phyloP scores from a whole-genome alignment of 2,113 vertebrate genomes.

The Montifringilla adamsi region DNA sequence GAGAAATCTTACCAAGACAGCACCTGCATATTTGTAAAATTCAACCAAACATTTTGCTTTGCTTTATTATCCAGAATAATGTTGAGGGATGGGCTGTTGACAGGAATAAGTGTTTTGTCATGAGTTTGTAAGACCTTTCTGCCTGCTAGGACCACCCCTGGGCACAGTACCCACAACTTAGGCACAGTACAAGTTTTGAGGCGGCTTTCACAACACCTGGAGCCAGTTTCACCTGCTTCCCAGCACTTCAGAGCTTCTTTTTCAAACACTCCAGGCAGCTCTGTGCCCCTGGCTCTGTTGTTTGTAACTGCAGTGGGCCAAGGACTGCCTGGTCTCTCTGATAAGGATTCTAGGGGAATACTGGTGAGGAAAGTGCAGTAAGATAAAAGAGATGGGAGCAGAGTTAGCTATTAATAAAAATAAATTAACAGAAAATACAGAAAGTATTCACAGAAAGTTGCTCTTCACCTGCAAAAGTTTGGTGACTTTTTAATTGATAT shows the following conservation, averaged over 20 bases:
- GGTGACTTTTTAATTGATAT: not conserved
- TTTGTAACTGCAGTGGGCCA: not conserved
- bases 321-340: not conserved
- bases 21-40: not conserved
- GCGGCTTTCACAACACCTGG: not conserved
- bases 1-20: not conserved
- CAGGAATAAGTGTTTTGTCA: not conserved
- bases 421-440: not conserved
- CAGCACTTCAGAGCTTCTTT: not conserved
- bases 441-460: not conserved
- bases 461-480: not conserved
- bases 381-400: not conserved
- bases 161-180: fast-evolving
- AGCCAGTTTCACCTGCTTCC: not conserved
- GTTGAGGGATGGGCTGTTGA: not conserved
- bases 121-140: not conserved
- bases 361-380: fast-evolving
- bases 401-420: not conserved
- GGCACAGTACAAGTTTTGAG: not conserved
- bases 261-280: not conserved
- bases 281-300: not conserved
- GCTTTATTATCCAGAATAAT: not conserved
- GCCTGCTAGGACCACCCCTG: not conserved
- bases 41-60: not conserved
- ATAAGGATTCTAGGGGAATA: not conserved